Base-by-base conservation (phyloP, 2,797 vertebrate species). In the Pangasius sanitwongsei region DNA sequence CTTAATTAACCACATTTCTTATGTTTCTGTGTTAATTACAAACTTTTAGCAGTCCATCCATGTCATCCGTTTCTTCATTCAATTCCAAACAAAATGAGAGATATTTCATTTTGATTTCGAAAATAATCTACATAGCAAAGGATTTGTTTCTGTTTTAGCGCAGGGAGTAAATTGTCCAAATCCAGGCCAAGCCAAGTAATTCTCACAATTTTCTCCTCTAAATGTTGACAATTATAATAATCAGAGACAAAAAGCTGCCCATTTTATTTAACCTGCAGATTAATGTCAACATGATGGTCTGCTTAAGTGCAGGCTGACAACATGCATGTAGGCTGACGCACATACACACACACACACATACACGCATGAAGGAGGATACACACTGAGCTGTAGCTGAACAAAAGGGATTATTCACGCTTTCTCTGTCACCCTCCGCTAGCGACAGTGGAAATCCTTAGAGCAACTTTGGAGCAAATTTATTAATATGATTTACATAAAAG, bases 401-500 rank as follows among this genome's bases (percentile, higher is more conserved):
- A 93, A 92, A 93, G 93, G 90, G 94, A 94, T 96, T 95, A 95
- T 90, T 92, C 93, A 94, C 94, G 92, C 88, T 89, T 63, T 83
- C 92, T 83, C 91, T 92, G 93, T 93, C 94, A 93, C 96, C 95
- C 95, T 94, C 92, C 92, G 90, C 87, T 89, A 89, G 87, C 90
- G 92, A 92, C 92, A 91, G 92, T 91, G 91, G 89, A 93, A 95
- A 93, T 94, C 94, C 94, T 94, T 93, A 89, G 92, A 94, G 94
- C 92, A 92, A 90, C 91, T 65, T 91, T 91, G 90, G 87, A 87
- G 81, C 92, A 96, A 95, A 96, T 96, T 92, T 95, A 96, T 96
- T 96, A 96, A 95, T 95, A 96, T 94, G 94, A 96, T 96, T 97
- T 96, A 96, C 95, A 96, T 96, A 96, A 95, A 85, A 96, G 95